Percentiles rank a stretch among this genome's conserved stretches.
phyloP scores from a whole-genome alignment of 2,888 invertebrate genomes.

The Campopleginae sp. region DNA sequence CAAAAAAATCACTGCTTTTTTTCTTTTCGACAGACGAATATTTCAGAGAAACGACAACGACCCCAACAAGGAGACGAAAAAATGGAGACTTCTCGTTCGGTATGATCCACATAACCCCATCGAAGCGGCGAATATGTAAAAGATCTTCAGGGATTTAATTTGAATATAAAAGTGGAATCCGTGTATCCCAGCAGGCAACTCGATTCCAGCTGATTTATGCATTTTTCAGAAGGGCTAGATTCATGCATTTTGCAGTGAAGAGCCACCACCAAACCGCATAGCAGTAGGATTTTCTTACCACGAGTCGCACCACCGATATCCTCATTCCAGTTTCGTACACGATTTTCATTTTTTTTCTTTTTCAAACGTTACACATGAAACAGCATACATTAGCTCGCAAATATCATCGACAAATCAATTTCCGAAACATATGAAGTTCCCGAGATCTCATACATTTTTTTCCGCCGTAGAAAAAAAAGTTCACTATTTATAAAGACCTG shows the following conservation, averaged over 20 bases:
- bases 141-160: constrained; percentile 66
- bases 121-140: constrained; percentile 66
- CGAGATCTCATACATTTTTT: constrained; percentile 20
- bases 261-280: constrained; percentile 40
- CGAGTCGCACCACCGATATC: constrained; percentile 45
- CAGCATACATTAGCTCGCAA: not conserved
- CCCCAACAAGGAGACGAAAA: constrained; percentile 17
- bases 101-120: constrained; percentile 57
- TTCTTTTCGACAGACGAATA: constrained; percentile 53
- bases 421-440: constrained; percentile 17
- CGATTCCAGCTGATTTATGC: constrained; percentile 66
- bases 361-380: constrained; percentile 12
- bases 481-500: not conserved
- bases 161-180: constrained; percentile 67
- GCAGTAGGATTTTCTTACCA: constrained; percentile 31
- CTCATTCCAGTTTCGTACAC: constrained; percentile 33
- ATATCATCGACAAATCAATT: constrained; percentile 26
- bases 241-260: constrained; percentile 67
- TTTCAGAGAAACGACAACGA: constrained; percentile 35
- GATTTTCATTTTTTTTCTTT: constrained; percentile 53
- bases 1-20: constrained; percentile 2
- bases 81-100: constrained; percentile 15
- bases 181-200: constrained; percentile 62
- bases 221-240: constrained; percentile 55
- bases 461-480: not conserved